Conservation (phyloP, 2,113 vertebrate genomes). For the Girardinichthys multiradiatus region DNA sequence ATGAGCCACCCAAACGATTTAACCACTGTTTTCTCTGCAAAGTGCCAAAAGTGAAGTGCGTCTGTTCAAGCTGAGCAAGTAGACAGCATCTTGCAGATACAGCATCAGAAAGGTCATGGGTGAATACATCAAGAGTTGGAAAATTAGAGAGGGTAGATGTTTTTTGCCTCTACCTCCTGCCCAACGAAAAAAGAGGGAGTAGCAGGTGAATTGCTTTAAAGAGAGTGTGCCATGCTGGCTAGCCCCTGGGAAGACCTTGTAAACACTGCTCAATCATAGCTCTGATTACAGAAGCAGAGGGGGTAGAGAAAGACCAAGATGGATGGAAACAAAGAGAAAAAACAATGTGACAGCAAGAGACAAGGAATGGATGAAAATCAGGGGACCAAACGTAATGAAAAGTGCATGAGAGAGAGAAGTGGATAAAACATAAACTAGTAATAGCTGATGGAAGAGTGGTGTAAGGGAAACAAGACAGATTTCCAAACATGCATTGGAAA, state of each 20-base stretch:
- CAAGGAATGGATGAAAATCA: slow-evolving; percentile 29
- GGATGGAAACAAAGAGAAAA: slow-evolving; percentile 28
- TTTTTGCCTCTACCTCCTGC: slow-evolving; percentile 47
- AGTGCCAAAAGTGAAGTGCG: slow-evolving; percentile 5
- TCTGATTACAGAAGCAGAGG: slow-evolving; percentile 59
- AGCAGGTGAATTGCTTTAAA: slow-evolving; percentile 55
- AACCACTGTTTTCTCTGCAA: background rate
- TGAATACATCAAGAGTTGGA: slow-evolving; percentile 9
- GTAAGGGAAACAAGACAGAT: slow-evolving; percentile 10
- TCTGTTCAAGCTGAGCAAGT: slow-evolving; percentile 47
- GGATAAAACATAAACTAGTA: slow-evolving; percentile 17
- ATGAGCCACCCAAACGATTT: slow-evolving; percentile 34
- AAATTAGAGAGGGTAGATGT: background rate
- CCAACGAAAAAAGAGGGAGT: slow-evolving; percentile 25
- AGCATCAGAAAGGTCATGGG: background rate
- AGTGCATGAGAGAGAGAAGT: slow-evolving; percentile 3
- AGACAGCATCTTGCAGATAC: slow-evolving; percentile 26
- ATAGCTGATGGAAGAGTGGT: slow-evolving; percentile 31
- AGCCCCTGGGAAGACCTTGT: slow-evolving; percentile 63
- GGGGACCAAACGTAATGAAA: slow-evolving; percentile 27
- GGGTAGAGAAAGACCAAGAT: slow-evolving; percentile 7
- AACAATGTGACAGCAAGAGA: slow-evolving; percentile 27
- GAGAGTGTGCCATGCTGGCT: slow-evolving; percentile 54
- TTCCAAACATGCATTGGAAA: background rate
- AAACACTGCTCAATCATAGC: slow-evolving; percentile 67